phyloP scores from a whole-genome alignment of 2,113 vertebrate species.

The Danionella cerebrum region DNA sequence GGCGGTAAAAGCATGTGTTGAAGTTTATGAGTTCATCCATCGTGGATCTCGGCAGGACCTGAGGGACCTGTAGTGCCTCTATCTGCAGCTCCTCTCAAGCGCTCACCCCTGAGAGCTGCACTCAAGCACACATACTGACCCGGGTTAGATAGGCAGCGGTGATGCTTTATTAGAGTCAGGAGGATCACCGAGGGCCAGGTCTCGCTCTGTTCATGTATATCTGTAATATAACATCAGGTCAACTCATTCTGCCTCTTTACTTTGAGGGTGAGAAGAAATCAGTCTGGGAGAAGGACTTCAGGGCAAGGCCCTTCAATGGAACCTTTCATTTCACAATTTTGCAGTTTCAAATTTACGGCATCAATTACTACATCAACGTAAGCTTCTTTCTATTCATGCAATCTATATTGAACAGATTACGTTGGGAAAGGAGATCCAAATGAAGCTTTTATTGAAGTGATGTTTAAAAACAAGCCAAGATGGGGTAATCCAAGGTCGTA shows the following conservation, averaged over 20 bases:
- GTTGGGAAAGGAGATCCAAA: too few species aligned
- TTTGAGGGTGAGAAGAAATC: too few species aligned
- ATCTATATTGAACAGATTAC: too few species aligned
- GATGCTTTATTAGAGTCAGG: constrained; percentile 23
- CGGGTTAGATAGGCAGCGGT: not conserved
- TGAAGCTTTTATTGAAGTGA: too few species aligned
- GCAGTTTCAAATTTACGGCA: too few species aligned
- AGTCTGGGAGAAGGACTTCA: too few species aligned
- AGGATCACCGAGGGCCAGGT: not conserved
- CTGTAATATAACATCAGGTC: not conserved
- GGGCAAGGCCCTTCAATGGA: too few species aligned
- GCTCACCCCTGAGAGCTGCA: not conserved
- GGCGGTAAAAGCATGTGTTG: constrained; percentile 21
- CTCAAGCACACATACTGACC: not conserved
- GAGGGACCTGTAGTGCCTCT: constrained; percentile 19
- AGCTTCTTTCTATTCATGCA: too few species aligned
- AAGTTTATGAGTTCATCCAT: constrained; percentile 39
- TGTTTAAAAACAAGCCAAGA: too few species aligned
- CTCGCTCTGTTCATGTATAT: not conserved
- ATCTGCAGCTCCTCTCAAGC: not conserved
- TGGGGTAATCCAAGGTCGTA: too few species aligned
- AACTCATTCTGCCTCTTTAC: not conserved
- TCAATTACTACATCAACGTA: too few species aligned
- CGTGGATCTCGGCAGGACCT: constrained; percentile 15
- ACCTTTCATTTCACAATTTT: too few species aligned